These are phyloP conservation scores for Pipistrellus nathusii DNA, from an alignment of 2,797 vertebrate species.

Conservation along the genomic window DNA sequence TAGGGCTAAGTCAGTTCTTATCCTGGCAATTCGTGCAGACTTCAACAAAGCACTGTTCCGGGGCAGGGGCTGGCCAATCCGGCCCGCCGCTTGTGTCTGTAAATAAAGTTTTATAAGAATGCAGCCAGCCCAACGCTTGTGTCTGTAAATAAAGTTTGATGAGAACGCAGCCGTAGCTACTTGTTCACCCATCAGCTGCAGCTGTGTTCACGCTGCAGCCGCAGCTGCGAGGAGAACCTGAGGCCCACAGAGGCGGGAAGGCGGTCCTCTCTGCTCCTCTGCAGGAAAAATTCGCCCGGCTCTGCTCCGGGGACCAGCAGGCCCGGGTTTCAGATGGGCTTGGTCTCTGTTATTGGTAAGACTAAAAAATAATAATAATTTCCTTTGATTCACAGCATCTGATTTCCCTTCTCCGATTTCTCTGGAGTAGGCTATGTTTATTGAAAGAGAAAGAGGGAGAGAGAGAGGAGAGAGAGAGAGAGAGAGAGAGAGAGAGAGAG, in stretches of 20 bases:
- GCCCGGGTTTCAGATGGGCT: background rate
- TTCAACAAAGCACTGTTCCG: background rate
- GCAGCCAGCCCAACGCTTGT: no score
- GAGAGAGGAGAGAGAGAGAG: no score
- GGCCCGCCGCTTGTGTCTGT: background rate
- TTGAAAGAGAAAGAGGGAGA: no score
- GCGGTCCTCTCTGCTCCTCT: background rate
- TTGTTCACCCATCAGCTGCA: background rate
- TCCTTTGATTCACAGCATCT: background rate
- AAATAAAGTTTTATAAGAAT: no score
- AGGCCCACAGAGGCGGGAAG: background rate
- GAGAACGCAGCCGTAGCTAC: background rate
- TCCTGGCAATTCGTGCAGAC: background rate
- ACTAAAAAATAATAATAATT: background rate
- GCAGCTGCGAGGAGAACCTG: background rate
- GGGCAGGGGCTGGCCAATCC: background rate
- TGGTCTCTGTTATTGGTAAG: accelerated
- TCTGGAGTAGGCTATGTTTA: background rate
- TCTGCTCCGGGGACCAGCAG: background rate
- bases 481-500: no score
- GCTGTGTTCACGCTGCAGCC: background rate
- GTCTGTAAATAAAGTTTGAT: no score
- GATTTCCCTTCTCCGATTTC: background rate
- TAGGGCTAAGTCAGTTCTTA: background rate
- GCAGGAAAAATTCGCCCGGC: background rate